A percentile compares a stretch with the other conserved stretches of the same genome.
Evolutionary conservation across 1,140 invertebrate genomes (phyloP).

Genomic region (Monomorium pharaonis): DNA sequence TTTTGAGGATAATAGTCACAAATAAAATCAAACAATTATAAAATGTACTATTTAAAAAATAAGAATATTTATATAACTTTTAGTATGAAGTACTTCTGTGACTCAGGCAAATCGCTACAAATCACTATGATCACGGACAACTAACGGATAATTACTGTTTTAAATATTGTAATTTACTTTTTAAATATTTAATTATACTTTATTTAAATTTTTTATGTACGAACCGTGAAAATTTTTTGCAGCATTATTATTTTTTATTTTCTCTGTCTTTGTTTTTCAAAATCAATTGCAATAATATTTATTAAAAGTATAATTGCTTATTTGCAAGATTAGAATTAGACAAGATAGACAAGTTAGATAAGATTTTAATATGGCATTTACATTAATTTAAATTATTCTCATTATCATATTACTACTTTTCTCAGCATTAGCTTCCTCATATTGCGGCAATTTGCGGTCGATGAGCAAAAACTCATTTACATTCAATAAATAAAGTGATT

Average conservation of each 20-base stretch:
- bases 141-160: background rate
- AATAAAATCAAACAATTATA: background rate
- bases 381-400: constrained; percentile 18
- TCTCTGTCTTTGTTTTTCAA: background rate
- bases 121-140: background rate
- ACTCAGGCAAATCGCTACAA: background rate
- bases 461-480: background rate
- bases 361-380: constrained; percentile 1
- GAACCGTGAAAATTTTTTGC: background rate
- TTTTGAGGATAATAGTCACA: background rate
- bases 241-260: constrained; percentile 2
- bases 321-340: background rate
- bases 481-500: constrained; percentile 20
- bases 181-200: too few species aligned
- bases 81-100: background rate
- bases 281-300: background rate
- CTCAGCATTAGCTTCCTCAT: background rate
- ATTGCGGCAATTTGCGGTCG: background rate
- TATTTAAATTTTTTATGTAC: background rate
- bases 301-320: background rate
- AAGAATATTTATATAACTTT: constrained; percentile 39
- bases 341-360: background rate
- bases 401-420: background rate
- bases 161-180: background rate
- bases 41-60: constrained; percentile 35